phyloP scores from a whole-genome alignment of 2,797 vertebrate species.

The Melanogrammus aeglefinus region DNA sequence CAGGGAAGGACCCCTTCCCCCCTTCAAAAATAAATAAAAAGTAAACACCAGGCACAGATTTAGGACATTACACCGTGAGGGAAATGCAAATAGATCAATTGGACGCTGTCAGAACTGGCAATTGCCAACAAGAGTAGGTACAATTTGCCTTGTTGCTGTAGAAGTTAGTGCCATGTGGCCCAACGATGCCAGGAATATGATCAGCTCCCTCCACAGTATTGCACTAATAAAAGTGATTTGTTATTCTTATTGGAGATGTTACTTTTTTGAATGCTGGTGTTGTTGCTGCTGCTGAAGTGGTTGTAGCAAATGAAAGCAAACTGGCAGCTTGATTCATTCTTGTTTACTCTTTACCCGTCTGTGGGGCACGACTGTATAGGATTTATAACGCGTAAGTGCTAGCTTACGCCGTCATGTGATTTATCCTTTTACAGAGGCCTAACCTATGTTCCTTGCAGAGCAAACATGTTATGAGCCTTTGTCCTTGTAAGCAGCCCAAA shows the following conservation, averaged over 20 bases:
- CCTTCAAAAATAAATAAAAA: background rate
- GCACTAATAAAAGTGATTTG: background rate
- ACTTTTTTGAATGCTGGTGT: background rate
- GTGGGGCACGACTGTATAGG: background rate
- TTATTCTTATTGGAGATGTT: background rate
- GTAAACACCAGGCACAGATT: background rate
- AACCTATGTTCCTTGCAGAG: background rate
- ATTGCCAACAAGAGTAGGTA: background rate
- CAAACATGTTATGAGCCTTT: background rate
- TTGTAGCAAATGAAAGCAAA: background rate
- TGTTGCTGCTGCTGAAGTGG: background rate
- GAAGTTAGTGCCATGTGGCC: background rate
- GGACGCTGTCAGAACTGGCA: background rate
- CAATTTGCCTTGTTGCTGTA: background rate
- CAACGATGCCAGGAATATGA: background rate
- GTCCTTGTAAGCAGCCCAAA: background rate
- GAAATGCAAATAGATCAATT: background rate
- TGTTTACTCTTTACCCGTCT: background rate
- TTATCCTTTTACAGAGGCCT: background rate
- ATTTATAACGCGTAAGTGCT: background rate
- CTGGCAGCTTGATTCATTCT: background rate
- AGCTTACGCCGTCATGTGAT: background rate
- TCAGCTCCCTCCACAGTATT: background rate
- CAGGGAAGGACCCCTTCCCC: slow-evolving; percentile 4
- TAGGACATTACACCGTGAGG: background rate